Evolutionary conservation across 2,797 vertebrate species (phyloP), one percentile per base, ranked within the genome.

Genomic region (Parauchenoglanis punctatus): DNA sequence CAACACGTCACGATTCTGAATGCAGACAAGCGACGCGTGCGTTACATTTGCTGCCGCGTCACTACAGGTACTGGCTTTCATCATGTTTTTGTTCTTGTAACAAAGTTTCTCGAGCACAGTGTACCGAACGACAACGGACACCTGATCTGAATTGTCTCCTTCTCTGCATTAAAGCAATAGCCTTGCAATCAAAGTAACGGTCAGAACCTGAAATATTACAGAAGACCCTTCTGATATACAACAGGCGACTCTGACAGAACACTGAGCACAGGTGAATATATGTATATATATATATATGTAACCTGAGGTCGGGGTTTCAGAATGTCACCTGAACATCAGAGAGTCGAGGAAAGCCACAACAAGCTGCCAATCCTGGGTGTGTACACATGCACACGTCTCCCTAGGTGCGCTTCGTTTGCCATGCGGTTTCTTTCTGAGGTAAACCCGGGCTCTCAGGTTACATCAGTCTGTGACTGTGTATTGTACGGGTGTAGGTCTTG

Each of bases 351-450:
- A 81, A 81, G 28, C 40, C 59, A 65, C 59, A 82, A 49, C 25
- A 67, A 67, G 12, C 25, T 67, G 61, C 46, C 25, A 82, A 49
- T 49, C 81, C 81, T 82, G 40, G 44, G 61, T 67, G 44, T 67
- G 61, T 83, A 67, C 61, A 3, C 61, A 67, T 28, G 23, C 25
- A 8, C 59, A 46, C 12, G 78, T 44, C 35, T 63, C 23, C 63
- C 59, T 63, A 80, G 35, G 78, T 61, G 31, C 7, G 35, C 15
- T 44, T 81, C 35, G 25, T 80, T 61, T 59, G 20, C 20, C 5
- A 15, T 44, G 78, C 4, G 56, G 78, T 81, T 81, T 44, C 11
- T 61, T 61, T 40, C 11, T 61, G 35, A 25, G 78, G 56, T 81
- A 44, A 56, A 78, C 20, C 77, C 15, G 20, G 23, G 20, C 44